Percentiles rank a stretch among this genome's conserved stretches.
Evolutionary conservation across 2,113 vertebrate species (phyloP).

Genomic region (Pteropus alecto): DNA sequence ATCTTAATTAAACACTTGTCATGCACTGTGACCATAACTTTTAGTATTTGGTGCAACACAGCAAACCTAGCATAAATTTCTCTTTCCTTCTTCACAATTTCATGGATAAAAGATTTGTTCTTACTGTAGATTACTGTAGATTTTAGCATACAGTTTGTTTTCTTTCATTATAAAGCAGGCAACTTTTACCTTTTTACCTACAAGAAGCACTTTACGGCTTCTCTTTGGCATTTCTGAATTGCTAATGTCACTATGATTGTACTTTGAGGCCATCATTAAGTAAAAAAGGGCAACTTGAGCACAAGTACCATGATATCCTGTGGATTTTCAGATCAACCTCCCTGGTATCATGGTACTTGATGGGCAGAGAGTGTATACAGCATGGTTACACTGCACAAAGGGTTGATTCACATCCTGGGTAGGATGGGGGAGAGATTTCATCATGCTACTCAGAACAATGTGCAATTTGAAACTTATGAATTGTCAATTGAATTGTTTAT

Average conservation of each 20-base stretch:
- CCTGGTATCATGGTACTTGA: no score
- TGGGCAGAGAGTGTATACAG: not conserved
- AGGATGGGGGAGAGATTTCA: not conserved
- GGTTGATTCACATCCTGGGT: not conserved
- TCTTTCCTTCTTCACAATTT: not conserved
- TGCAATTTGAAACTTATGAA: not conserved
- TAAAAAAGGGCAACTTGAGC: no score
- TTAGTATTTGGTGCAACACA: not conserved
- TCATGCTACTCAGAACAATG: not conserved
- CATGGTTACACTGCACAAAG: not conserved
- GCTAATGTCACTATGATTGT: no score
- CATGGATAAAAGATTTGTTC: not conserved
- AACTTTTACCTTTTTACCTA: no score
- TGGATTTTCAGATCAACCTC: no score
- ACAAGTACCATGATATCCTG: no score
- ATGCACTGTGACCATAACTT: not conserved
- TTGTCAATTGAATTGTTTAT: not conserved
- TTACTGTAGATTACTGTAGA: no score
- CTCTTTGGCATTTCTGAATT: no score
- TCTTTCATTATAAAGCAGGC: not conserved
- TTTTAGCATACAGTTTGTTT: not conserved
- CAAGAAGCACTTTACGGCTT: no score
- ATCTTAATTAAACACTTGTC: no score
- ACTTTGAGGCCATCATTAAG: no score
- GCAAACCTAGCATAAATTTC: not conserved